Evolutionary conservation across 92 coral and sea anemone genomes (phyloP), one percentile per base, ranked within the genome.

Genomic region (Actinernus sp.): DNA sequence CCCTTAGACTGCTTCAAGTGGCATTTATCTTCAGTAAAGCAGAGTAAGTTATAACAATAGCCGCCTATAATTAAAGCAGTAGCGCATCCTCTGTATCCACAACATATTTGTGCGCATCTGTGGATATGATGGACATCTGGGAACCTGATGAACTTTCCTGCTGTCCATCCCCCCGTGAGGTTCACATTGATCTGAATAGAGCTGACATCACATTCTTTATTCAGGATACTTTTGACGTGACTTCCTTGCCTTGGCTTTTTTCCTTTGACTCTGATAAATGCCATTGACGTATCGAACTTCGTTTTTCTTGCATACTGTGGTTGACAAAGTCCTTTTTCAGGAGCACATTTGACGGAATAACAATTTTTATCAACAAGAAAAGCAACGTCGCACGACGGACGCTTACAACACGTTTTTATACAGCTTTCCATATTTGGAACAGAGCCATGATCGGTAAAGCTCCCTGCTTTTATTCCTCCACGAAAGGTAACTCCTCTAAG

Each of bases 141-240:
- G 37, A 79, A 79, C 43, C 86, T 85, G 54, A 84, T 79, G 49
- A 90, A 94, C 63, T 94, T 88, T 27, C 98, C 98, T 24, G 98
- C 85, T 14, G 70, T 48, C 85, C 93, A 94, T 19, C 98, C 98
- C 10, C 90, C 97, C 0, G 85, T 91, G 10, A 94, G 62, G 34
- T 85, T 94, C 6, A 94, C 98, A 46, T 88, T 82, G n/a, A 32
- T 25, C 36, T 75, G 76, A 16, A 80, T 68, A 21, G 80, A 58
- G 46, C 85, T 71, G 9, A 78, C 82, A 26, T 75, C 86, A 25
- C 96, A 90, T 4, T 56, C 67, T 54, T 71, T 82, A 24, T 74
- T 73, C 53, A 81, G 31, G 21, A 76, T 71, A 43, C 68, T 65
- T 28, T 48, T 58, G 19, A 70, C 59, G 5, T 59, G 63, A 14